phyloP scores from a whole-genome alignment of 2,888 invertebrate genomes.

The Drosophila siamana region DNA sequence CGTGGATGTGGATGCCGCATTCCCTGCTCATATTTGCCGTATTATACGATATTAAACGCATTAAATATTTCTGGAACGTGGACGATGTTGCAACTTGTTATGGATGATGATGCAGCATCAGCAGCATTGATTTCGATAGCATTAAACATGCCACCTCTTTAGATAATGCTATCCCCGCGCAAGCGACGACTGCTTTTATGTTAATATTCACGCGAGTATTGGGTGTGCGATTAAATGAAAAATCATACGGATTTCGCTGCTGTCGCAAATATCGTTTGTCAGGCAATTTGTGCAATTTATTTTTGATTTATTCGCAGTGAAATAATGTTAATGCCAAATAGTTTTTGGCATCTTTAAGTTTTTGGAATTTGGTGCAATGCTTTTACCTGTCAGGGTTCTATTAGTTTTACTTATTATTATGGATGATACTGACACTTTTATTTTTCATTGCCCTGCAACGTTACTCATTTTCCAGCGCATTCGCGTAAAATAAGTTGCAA shows the following conservation, averaged over 20 bases:
- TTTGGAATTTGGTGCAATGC: slow-evolving; percentile 39
- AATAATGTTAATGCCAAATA: slow-evolving; percentile 64
- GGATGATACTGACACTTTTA: slow-evolving; percentile 22
- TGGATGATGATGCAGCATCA: slow-evolving; percentile 34
- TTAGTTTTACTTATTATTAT: slow-evolving; percentile 61
- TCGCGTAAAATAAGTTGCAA: slow-evolving; percentile 72
- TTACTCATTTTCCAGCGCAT: slow-evolving; percentile 48
- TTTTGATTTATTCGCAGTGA: slow-evolving; percentile 69
- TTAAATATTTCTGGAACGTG: slow-evolving; percentile 59
- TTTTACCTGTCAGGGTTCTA: slow-evolving; percentile 47
- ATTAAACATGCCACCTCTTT: slow-evolving; percentile 7
- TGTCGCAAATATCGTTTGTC: slow-evolving; percentile 23
- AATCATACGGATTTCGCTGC: slow-evolving; percentile 46
- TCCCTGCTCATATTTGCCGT: slow-evolving; percentile 46
- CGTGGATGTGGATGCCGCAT: not conserved
- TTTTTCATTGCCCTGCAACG: not conserved
- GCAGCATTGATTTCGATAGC: slow-evolving; percentile 24
- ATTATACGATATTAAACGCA: slow-evolving; percentile 63
- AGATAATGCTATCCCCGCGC: not conserved
- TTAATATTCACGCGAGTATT: slow-evolving; percentile 71
- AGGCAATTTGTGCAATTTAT: slow-evolving; percentile 64
- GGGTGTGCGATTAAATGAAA: slow-evolving; percentile 75
- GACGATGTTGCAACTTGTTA: slow-evolving; percentile 26
- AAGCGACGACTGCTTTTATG: slow-evolving; percentile 47
- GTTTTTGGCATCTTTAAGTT: slow-evolving; percentile 16